Percentiles rank a stretch among this genome's conserved stretches.
Evolutionary conservation across 2,797 vertebrate species (phyloP).

Genomic region (Neosilurus hyrtlii): DNA sequence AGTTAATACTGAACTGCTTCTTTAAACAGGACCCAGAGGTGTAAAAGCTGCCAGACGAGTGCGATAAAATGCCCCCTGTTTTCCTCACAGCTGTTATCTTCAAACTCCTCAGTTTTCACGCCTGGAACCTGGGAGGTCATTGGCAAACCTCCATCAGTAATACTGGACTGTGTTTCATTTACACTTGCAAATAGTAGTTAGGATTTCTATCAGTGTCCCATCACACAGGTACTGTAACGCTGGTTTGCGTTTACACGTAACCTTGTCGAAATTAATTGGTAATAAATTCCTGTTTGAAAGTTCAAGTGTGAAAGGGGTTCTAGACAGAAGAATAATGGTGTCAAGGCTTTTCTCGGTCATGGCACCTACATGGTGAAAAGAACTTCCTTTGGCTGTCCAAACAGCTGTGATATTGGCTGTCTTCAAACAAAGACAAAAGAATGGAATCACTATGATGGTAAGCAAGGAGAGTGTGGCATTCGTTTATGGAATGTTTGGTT

Average conservation of each 20-base stretch:
- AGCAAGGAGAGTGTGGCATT: no score
- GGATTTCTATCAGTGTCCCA: not conserved
- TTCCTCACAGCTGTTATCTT: constrained; percentile 59
- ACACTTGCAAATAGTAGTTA: constrained; percentile 3
- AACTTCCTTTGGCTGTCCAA: not conserved
- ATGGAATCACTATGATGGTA: no score
- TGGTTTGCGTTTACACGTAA: not conserved
- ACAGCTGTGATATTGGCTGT: not conserved
- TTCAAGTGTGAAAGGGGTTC: not conserved
- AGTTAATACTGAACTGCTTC: constrained; percentile 49
- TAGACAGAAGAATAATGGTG: not conserved
- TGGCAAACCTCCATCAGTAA: not conserved
- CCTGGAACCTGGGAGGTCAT: not conserved
- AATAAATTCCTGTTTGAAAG: not conserved
- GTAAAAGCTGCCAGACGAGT: constrained; percentile 41
- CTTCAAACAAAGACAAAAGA: no score
- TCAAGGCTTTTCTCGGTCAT: not conserved
- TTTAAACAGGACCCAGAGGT: constrained; percentile 46
- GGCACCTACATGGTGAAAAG: not conserved
- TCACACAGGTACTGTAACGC: not conserved
- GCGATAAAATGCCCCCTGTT: constrained; percentile 44
- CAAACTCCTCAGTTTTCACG: constrained; percentile 26
- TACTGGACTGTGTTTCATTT: not conserved
- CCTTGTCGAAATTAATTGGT: not conserved
- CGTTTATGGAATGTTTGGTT: no score